phyloP scores from a whole-genome alignment of 2,113 vertebrate genomes.

The Entelurus aequoreus region DNA sequence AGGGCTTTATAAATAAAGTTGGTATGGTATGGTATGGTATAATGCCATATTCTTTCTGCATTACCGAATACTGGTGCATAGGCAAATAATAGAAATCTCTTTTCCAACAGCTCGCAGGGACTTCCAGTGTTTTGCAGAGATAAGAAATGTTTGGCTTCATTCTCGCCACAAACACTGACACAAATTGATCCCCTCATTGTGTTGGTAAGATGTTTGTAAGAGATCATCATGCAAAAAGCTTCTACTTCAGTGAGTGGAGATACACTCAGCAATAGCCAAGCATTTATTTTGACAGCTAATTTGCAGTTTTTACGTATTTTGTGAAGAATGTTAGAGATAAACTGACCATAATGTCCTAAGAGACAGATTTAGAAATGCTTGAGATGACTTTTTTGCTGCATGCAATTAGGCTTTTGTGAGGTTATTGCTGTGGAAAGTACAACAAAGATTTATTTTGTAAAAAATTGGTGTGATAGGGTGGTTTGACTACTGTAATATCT shows the following conservation, averaged over 20 bases:
- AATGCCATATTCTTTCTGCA: conserved; percentile 43
- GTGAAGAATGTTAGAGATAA: conserved; percentile 18
- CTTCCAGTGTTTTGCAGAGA: conserved; percentile 62
- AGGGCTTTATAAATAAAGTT: too few relatives aligned
- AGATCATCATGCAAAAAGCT: conserved; percentile 41
- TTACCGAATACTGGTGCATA: conserved; percentile 50
- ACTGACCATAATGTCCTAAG: conserved; percentile 25
- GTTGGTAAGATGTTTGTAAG: conserved; percentile 54
- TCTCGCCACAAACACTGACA: conserved; percentile 52
- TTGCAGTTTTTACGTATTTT: conserved; percentile 15
- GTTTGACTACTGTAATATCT: too few relatives aligned
- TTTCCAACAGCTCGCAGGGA: conserved; percentile 48
- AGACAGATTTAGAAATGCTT: conserved; percentile 30
- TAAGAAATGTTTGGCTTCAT: conserved; percentile 59
- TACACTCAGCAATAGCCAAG: conserved; percentile 41
- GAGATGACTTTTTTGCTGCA: conserved; percentile 24
- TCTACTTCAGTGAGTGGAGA: conserved; percentile 39
- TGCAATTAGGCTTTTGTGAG: conserved; percentile 44
- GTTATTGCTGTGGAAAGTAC: conserved; percentile 39
- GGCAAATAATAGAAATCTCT: conserved; percentile 54
- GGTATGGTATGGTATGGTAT: too few relatives aligned
- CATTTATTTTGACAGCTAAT: conserved; percentile 16
- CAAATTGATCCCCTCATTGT: conserved; percentile 61
- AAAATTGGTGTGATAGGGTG: too few relatives aligned
- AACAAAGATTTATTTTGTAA: conserved; percentile 17